phyloP scores from a whole-genome alignment of 2,113 vertebrate genomes.

The Stomatorhinus ivindoensis region DNA sequence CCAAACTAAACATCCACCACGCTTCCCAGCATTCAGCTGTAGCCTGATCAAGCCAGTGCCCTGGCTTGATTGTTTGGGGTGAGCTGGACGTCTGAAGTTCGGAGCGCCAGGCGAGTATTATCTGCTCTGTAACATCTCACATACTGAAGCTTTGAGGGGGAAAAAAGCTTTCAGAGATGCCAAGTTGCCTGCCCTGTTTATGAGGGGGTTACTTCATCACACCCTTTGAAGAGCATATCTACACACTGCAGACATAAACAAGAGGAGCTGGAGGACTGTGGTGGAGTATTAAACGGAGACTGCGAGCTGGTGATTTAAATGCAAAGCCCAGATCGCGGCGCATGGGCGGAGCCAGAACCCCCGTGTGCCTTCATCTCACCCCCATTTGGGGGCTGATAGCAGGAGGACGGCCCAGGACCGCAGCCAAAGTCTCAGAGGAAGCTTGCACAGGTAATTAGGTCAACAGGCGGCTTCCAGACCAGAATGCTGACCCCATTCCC shows the following conservation, averaged over 20 bases:
- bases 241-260: constrained; percentile 9
- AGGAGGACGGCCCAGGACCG: background rate
- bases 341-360: background rate
- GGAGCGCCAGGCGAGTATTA: background rate
- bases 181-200: background rate
- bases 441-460: background rate
- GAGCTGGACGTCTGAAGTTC: background rate
- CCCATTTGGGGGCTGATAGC: background rate
- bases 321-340: constrained; percentile 4
- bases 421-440: background rate
- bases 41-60: background rate
- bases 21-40: background rate
- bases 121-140: background rate
- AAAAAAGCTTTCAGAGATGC: background rate
- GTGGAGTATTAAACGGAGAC: constrained; percentile 8
- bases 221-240: constrained; percentile 23
- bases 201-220: background rate
- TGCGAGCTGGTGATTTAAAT: constrained; percentile 16
- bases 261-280: constrained; percentile 8
- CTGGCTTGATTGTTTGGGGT: background rate
- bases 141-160: constrained; percentile 5
- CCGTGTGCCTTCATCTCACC: background rate
- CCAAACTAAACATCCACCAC: background rate
- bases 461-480: background rate
- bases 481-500: background rate